phyloP scores from a whole-genome alignment of 1,140 invertebrate species.

The Planococcus citri region DNA sequence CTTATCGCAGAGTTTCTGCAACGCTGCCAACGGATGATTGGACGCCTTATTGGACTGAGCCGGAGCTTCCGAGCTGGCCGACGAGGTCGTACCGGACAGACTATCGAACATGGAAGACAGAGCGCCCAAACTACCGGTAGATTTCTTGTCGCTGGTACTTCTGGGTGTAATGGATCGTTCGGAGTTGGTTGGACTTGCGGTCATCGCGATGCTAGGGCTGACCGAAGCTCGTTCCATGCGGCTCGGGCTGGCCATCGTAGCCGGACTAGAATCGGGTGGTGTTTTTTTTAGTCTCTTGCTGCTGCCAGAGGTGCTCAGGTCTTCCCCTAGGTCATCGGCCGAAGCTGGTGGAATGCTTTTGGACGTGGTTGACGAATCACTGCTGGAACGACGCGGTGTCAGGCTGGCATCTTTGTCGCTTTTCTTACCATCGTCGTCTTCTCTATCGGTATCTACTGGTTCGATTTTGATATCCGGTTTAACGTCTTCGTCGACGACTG shows the following conservation, averaged over 20 bases:
- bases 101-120: conserved; percentile 82
- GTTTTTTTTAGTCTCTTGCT: conserved; percentile 17
- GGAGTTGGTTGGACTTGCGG: conserved; percentile 55
- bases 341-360: conserved; percentile 12
- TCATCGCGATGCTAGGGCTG: conserved; percentile 25
- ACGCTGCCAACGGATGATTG: conserved; percentile 76
- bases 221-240: conserved; percentile 34
- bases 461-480: background rate
- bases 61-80: conserved; percentile 35
- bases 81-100: conserved; percentile 43
- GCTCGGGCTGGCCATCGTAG: conserved; percentile 43
- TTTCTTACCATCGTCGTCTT: background rate
- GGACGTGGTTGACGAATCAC: background rate
- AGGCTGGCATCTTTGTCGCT: conserved; percentile 1
- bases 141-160: conserved; percentile 53
- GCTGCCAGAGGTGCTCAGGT: conserved; percentile 28
- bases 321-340: conserved; percentile 27
- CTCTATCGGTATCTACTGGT: background rate
- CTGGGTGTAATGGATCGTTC: conserved; percentile 57
- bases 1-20: conserved; percentile 90
- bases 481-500: background rate
- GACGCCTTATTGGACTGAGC: conserved; percentile 48
- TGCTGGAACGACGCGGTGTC: background rate
- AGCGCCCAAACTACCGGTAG: conserved; percentile 59
- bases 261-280: background rate